Base-by-base conservation (phyloP, 2,113 vertebrate species). In the Hippocampus mohnikei region DNA sequence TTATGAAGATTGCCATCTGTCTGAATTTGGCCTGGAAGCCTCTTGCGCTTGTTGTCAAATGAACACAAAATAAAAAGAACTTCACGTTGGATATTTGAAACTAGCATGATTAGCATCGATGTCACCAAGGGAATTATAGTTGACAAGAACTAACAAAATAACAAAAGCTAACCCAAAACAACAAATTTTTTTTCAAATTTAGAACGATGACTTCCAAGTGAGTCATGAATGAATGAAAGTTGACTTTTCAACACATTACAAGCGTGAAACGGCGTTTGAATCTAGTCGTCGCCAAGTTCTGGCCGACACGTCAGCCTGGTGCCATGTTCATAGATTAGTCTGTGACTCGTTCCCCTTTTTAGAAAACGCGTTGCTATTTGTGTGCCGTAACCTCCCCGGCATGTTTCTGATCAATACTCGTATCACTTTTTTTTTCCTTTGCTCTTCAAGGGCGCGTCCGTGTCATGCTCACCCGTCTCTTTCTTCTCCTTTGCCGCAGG, bases 401-500 rank as follows among this genome's bases (percentile, higher is more conserved):
- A 77, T 65, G 60, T 70, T 46, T 52, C 74, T 13, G 64, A 90
- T 88, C 87, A 55, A 88, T 88, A 75, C 41, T 10, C 1, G 13
- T 72, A 75, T 79, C 71, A 68, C 27, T 29, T 60, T 33, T 15
- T 60, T 25, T 58, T 67, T 55, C 66, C 67, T 33, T 44, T 44
- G 42, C 42, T 63, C 66, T 74, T 84, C 82, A 87, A 89, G 87
- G 83, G 74, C 81, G 3, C 21, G 78, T 71, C 53, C 8, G 52
- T 21, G 37, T 65, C 63, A 25, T 25, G n/a, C 63, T 65, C 42
- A 50, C 44, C n/a, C 42, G 11, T 63, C 11, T 66, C 10, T 37
- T 55, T 53, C 5, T n/a, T 27, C 18, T 4, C 0, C 25, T 75
- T 2, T 6, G 40, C 2, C 60, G 64, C 83, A 99, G 97, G 97